phyloP scores from a whole-genome alignment of 2,113 vertebrate genomes.

The Pollimyrus isidori region DNA sequence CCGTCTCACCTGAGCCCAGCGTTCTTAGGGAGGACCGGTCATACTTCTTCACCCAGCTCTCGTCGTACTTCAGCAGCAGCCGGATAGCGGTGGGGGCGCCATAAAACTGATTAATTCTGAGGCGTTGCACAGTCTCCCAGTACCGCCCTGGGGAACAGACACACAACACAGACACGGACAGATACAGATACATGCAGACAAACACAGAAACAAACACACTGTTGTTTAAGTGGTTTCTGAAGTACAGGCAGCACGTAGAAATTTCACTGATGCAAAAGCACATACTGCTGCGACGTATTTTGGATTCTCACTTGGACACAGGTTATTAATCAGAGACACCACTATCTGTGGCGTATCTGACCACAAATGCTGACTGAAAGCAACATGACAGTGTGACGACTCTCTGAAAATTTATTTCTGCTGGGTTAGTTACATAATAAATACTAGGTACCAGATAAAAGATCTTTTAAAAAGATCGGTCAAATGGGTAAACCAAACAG shows the following conservation, averaged over 20 bases:
- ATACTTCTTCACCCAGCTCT: slow-evolving; percentile 82
- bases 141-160: slow-evolving; percentile 70
- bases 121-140: slow-evolving; percentile 80
- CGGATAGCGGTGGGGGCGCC: slow-evolving; percentile 80
- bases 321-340: background rate
- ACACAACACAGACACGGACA: slow-evolving; percentile 23
- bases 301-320: background rate
- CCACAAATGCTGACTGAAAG: background rate
- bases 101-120: slow-evolving; percentile 84
- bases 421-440: background rate
- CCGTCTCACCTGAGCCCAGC: slow-evolving; percentile 74
- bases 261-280: background rate
- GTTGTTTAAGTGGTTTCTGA: background rate
- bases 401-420: background rate
- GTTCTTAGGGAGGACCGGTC: slow-evolving; percentile 79
- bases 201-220: background rate
- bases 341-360: background rate
- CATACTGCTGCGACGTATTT: background rate
- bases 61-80: slow-evolving; percentile 74
- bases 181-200: background rate
- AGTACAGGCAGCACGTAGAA: background rate
- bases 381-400: background rate
- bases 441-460: background rate
- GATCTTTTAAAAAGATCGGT: background rate
- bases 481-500: background rate